phyloP scores from a whole-genome alignment of 2,888 invertebrate species.

The Drosophila rellima region DNA sequence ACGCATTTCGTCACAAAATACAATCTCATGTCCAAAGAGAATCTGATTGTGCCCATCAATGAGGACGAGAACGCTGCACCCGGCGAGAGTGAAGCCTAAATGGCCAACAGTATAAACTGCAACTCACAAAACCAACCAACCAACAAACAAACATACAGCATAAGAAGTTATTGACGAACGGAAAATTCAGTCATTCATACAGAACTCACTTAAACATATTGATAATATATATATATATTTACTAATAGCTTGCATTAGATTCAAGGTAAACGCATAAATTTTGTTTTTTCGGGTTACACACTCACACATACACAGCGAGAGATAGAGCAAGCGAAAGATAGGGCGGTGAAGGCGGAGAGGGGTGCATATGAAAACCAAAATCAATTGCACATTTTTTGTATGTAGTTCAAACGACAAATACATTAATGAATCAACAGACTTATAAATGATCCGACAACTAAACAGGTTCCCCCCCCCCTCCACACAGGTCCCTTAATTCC shows the following conservation, averaged over 20 bases:
- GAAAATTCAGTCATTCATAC: conserved; percentile 52
- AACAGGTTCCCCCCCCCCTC: conserved; percentile 19
- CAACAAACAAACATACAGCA: conserved; percentile 44
- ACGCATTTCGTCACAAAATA: conserved; percentile 99
- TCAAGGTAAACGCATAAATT: conserved; percentile 43
- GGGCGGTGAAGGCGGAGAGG: conserved; percentile 1
- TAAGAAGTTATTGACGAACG: conserved; percentile 52
- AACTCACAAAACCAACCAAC: conserved; percentile 28
- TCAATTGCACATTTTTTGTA: conserved; percentile 47
- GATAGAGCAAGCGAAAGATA: conserved; percentile 6
- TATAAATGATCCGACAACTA: conserved; percentile 28
- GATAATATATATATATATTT: conserved; percentile 65
- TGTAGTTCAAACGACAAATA: conserved; percentile 59
- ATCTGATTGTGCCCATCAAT: conserved; percentile 98
- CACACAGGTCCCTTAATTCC: conserved; percentile 55
- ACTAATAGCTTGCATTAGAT: conserved; percentile 74
- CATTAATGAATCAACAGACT: conserved; percentile 28
- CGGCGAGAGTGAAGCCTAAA: conserved; percentile 87
- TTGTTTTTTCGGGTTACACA: conserved; percentile 34
- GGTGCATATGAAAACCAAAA: conserved; percentile 6
- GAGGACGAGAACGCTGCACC: conserved; percentile 89
- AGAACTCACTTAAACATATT: conserved; percentile 67
- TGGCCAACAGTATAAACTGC: conserved; percentile 22
- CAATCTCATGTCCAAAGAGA: conserved; percentile 99
- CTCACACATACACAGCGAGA: conserved; percentile 17